A percentile compares a stretch with the other conserved stretches of the same genome.
phyloP scores from a whole-genome alignment of 2,888 invertebrate species.

The Phaonia tiefii region DNA sequence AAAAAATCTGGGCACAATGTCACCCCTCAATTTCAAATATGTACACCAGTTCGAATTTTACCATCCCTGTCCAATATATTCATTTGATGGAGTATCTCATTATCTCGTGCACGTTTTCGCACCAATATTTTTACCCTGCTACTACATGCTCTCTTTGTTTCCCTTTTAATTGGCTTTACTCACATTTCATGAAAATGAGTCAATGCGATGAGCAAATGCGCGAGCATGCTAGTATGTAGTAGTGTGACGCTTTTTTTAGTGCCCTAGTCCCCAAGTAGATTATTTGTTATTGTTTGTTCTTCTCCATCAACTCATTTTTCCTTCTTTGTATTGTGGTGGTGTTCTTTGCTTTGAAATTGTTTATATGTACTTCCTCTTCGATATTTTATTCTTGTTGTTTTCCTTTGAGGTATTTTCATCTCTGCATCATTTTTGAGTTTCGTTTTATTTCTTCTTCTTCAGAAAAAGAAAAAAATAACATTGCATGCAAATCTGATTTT shows the following conservation, averaged over 20 bases:
- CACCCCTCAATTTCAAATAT: no score
- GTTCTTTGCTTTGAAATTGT: not conserved
- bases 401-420: not conserved
- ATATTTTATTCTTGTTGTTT: not conserved
- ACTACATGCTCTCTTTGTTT: not conserved
- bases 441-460: not conserved
- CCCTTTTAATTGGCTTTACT: not conserved
- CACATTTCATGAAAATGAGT: constrained; percentile 9
- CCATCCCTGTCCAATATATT: no score
- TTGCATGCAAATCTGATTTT: not conserved
- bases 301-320: no score
- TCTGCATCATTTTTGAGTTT: not conserved
- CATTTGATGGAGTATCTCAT: no score
- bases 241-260: constrained; percentile 53
- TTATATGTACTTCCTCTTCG: not conserved
- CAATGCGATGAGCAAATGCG: constrained; percentile 2
- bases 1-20: no score
- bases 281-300: constrained; percentile 9
- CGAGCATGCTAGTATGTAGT: not conserved
- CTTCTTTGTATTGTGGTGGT: no score
- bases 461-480: not conserved
- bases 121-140: not conserved
- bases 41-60: no score
- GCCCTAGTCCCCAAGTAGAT: constrained; percentile 53
- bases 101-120: constrained; percentile 17